A percentile compares a stretch with the other conserved stretches of the same genome.
Evolutionary conservation across 2,113 vertebrate genomes (phyloP).

Genomic region (Cyanocitta stelleri): DNA sequence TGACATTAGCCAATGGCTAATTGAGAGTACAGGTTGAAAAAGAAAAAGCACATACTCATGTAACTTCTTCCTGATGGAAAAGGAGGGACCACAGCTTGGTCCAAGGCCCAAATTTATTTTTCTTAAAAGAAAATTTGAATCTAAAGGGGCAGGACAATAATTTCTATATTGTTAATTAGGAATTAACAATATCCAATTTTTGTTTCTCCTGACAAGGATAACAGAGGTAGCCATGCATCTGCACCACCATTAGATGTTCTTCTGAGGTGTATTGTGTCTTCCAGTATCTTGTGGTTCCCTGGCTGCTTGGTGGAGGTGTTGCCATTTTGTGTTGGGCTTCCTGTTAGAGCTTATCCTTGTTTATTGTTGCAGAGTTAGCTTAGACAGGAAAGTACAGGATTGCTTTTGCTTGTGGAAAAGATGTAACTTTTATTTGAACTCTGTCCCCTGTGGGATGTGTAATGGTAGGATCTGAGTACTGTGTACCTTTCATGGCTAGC

Average conservation of each 20-base stretch:
- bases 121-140: not conserved
- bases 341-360: not conserved
- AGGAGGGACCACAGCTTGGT: not conserved
- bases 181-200: not conserved
- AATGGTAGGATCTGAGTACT: not conserved
- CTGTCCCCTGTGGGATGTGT: not conserved
- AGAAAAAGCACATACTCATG: not conserved
- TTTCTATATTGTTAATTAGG: not conserved
- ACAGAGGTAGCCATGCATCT: not conserved
- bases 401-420: not conserved
- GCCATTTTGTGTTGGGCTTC: not conserved
- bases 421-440: not conserved
- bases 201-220: not conserved
- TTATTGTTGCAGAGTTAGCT: not conserved
- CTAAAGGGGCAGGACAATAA: not conserved
- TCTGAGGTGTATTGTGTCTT: not conserved
- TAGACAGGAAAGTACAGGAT: not conserved
- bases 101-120: not conserved
- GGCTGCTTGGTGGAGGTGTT: not conserved
- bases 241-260: not conserved
- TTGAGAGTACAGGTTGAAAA: not conserved
- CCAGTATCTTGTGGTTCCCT: not conserved
- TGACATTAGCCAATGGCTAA: not conserved
- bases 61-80: not conserved
- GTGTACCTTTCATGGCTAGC: not conserved